Conservation (phyloP, 2,888 invertebrate genomes). For the Brassicogethes aeneus region DNA sequence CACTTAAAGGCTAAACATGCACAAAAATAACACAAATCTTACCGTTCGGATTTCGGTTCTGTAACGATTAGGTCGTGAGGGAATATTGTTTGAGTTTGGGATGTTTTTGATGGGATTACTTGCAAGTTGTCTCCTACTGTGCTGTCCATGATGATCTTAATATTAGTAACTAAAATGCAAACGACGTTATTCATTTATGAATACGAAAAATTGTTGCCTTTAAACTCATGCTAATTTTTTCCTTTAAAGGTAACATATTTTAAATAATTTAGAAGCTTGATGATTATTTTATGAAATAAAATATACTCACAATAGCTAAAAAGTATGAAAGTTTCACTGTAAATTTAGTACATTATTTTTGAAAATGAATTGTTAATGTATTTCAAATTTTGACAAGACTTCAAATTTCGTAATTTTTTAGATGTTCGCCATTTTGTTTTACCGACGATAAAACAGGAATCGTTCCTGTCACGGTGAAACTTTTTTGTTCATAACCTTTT, state of each 20-base stretch:
- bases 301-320: not conserved
- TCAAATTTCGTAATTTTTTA: constrained; percentile 16
- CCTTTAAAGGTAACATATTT: constrained; percentile 1
- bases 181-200: not conserved
- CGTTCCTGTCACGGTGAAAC: too few relatives aligned
- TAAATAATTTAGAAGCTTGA: not conserved
- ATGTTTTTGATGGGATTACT: not conserved
- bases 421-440: constrained; percentile 15
- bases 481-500: too few relatives aligned
- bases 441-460: constrained; percentile 5
- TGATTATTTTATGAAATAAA: not conserved
- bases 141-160: not conserved
- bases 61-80: not conserved
- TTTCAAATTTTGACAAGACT: constrained; percentile 17
- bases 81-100: not conserved
- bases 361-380: constrained; percentile 6
- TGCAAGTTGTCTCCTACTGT: not conserved
- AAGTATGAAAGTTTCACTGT: not conserved
- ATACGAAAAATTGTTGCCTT: not conserved
- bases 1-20: constrained; percentile 1
- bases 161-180: not conserved
- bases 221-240: not conserved
- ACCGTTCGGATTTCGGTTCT: constrained; percentile 11
- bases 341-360: not conserved
- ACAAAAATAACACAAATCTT: constrained; percentile 8